Evolutionary conservation across 2,888 invertebrate species (phyloP).

Genomic region (Teleiodes luculella): DNA sequence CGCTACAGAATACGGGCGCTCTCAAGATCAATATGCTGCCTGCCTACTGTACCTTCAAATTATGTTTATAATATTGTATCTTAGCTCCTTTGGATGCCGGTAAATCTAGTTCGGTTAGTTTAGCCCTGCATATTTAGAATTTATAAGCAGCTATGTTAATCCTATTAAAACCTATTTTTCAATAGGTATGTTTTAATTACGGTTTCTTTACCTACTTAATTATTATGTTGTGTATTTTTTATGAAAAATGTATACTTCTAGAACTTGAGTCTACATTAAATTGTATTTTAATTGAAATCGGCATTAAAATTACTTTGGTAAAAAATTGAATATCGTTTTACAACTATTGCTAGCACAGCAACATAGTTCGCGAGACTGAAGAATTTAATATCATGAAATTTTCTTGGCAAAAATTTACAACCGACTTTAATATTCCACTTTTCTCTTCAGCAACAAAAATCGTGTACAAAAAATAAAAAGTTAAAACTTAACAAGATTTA

Average conservation of each 20-base stretch:
- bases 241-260: too few relatives aligned
- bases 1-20: too few relatives aligned
- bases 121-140: slow-evolving; percentile 4
- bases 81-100: slow-evolving; percentile 8
- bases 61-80: background rate
- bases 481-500: background rate
- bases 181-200: too few relatives aligned
- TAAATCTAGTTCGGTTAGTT: slow-evolving; percentile 4
- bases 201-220: too few relatives aligned
- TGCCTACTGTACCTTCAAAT: slow-evolving; percentile 4
- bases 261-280: too few relatives aligned
- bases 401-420: background rate
- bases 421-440: background rate
- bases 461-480: background rate
- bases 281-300: too few relatives aligned
- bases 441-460: background rate
- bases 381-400: background rate
- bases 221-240: too few relatives aligned
- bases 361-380: background rate
- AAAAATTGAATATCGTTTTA: too few relatives aligned
- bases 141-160: slow-evolving; percentile 6
- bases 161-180: background rate
- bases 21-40: background rate
- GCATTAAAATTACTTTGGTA: too few relatives aligned
- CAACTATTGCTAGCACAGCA: too few relatives aligned